These are phyloP conservation scores for Drosophila ezoana DNA, from an alignment of 2,888 invertebrate species.

Conservation along the genomic window DNA sequence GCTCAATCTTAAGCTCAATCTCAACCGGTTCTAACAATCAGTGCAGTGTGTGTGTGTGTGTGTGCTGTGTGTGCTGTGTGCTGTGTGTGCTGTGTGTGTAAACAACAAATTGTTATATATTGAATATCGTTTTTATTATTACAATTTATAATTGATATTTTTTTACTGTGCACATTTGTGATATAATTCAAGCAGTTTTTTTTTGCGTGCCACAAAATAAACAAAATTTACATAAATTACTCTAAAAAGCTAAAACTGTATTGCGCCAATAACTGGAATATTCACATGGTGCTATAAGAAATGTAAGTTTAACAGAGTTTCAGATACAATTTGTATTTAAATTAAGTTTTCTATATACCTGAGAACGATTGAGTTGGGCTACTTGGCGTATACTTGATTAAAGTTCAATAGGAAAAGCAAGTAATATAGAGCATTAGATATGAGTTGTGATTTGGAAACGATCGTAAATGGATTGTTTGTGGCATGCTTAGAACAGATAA, in stretches of 20 bases:
- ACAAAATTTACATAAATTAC: conserved; percentile 5
- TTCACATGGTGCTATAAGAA: neutral
- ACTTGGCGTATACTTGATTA: neutral
- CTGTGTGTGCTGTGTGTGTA: conserved; percentile 6
- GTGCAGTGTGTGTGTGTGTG: conserved; percentile 6
- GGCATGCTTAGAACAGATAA: too few species aligned
- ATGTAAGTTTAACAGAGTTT: conserved; percentile 19
- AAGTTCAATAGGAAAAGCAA: neutral
- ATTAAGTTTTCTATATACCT: neutral
- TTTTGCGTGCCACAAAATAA: conserved; percentile 21
- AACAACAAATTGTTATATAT: conserved; percentile 15
- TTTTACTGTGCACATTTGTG: conserved; percentile 54
- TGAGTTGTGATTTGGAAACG: neutral
- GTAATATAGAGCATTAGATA: neutral
- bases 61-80: conserved; percentile 1
- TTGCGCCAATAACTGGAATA: conserved; percentile 2
- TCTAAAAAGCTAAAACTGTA: neutral
- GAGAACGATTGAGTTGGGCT: neutral
- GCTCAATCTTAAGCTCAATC: conserved; percentile 10
- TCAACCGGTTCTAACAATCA: conserved; percentile 13
- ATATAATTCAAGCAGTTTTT: conserved; percentile 32
- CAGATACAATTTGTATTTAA: neutral
- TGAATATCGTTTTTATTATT: conserved; percentile 22
- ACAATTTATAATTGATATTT: conserved; percentile 26
- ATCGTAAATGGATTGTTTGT: too few species aligned